Percentiles rank a stretch among this genome's conserved stretches.
phyloP scores from a whole-genome alignment of 2,113 vertebrate genomes.

The Hassar affinis region DNA sequence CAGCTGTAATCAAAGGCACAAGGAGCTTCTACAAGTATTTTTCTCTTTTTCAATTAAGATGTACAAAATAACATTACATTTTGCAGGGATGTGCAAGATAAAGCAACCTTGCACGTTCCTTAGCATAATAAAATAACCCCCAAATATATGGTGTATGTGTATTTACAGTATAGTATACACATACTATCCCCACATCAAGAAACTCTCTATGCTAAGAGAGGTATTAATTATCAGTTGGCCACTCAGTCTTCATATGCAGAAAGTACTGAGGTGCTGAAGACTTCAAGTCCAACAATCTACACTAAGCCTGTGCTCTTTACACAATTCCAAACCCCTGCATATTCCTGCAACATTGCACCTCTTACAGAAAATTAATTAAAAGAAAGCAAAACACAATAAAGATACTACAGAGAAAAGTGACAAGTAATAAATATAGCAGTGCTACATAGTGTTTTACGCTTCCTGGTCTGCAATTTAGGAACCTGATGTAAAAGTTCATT shows the following conservation, averaged over 20 bases:
- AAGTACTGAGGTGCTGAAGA: constrained; percentile 71
- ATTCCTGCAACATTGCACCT: constrained; percentile 64
- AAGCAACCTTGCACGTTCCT: constrained; percentile 73
- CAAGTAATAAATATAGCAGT: constrained; percentile 75
- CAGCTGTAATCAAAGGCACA: constrained; percentile 85
- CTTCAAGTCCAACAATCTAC: constrained; percentile 38
- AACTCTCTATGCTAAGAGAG: constrained; percentile 63
- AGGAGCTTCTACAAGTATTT: constrained; percentile 81
- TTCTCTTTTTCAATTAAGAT: constrained; percentile 75
- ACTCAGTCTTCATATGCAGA: constrained; percentile 74
- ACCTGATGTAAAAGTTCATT: constrained; percentile 76
- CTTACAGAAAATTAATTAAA: constrained; percentile 41
- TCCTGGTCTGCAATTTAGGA: constrained; percentile 61
- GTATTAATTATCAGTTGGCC: constrained; percentile 71
- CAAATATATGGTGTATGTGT: constrained; percentile 51
- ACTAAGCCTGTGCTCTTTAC: constrained; percentile 65
- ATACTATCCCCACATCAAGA: constrained; percentile 63
- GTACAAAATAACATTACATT: constrained; percentile 87
- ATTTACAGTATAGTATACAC: constrained; percentile 62
- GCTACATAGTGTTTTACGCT: constrained; percentile 67
- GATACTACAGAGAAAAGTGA: constrained; percentile 63
- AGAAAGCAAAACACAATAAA: constrained; percentile 48
- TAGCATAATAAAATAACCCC: constrained; percentile 70
- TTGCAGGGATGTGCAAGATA: constrained; percentile 82
- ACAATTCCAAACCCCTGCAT: constrained; percentile 64